Conservation (phyloP, 2,888 invertebrate genomes). For the Watsonalla binaria region DNA sequence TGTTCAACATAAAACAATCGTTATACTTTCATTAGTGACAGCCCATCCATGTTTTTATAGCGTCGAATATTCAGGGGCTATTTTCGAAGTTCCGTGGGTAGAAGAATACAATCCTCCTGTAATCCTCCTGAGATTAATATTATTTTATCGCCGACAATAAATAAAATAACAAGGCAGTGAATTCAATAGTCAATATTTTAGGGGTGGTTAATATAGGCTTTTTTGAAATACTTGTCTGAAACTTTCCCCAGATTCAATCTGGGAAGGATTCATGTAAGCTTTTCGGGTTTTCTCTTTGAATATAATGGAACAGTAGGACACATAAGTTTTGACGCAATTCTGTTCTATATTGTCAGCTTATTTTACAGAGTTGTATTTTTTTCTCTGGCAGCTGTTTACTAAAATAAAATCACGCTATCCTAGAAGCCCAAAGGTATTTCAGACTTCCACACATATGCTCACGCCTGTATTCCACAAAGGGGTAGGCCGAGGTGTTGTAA, state of each 20-base stretch:
- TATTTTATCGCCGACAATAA: conserved; percentile 77
- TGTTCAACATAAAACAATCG: conserved; percentile 36
- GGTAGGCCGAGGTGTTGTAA: too few species aligned
- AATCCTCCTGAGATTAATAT: conserved; percentile 77
- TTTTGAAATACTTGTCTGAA: conserved; percentile 69
- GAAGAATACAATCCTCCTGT: conserved; percentile 70
- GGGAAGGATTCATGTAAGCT: conserved; percentile 59
- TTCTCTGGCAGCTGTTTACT: too few species aligned
- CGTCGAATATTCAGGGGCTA: conserved; percentile 55
- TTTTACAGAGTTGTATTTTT: too few species aligned
- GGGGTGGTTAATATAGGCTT: conserved; percentile 70
- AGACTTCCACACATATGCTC: too few species aligned
- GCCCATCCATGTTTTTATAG: conserved; percentile 47
- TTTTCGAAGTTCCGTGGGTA: conserved; percentile 61
- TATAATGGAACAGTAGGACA: conserved; percentile 8
- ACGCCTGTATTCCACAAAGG: too few species aligned
- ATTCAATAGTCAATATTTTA: conserved; percentile 62
- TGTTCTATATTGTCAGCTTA: too few species aligned
- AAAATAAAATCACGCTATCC: too few species aligned
- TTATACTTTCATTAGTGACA: conserved; percentile 37
- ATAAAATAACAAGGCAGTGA: conserved; percentile 52
- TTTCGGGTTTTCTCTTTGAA: conserved; percentile 39
- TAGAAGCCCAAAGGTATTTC: too few species aligned
- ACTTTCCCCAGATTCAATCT: conserved; percentile 70
- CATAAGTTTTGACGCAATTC: not conserved